Base-by-base conservation (phyloP, 2,888 invertebrate genomes). In the Erpobdella octoculata region DNA sequence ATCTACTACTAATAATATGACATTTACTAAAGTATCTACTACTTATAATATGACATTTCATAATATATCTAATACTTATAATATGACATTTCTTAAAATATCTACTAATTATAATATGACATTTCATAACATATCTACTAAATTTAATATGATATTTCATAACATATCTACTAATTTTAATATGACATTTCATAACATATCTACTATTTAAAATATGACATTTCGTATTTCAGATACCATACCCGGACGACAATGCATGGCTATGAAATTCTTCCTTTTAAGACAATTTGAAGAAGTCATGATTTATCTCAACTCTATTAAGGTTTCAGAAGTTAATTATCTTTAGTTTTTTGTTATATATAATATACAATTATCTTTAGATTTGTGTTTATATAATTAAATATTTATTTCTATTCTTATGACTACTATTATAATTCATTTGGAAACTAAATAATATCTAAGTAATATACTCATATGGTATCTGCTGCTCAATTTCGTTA, bases 221-320 rank as follows among this genome's bases (percentile, higher is more conserved):
- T 41, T 41, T 41, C 9, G 9, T 41, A 18, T 3, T 78, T 68
- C 78, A 85, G 97, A 98, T 83, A 98, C 97, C 0, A 96, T 98
- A 48, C 85, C 86, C 46, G 86, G 98, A 0, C 87, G 98, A 36
- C 95, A 98, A 83, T 94, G 96, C 82, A 97, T 98, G 96, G 93
- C 97, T 0, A 93, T 96, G 0, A 92, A 92, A 3, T 93, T 93
- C 85, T 98, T 98, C 84, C 86, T 98, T 3, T 89, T 92, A 64
- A 89, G 89, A 28, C 94, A 96, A 83, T 96, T 93, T 83, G 95
- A 96, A 79, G 95, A 98, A 84, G 96, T 95, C 62, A 87, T 95
- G 25, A 90, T 96, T 35, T 98, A 97, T 81, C 87, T 98, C 78
- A 93, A 93, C 82, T 96, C 96, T 0, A 94, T 98, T 80, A 92